phyloP scores from a whole-genome alignment of 1,140 invertebrate species.

The Linepithema humile region DNA sequence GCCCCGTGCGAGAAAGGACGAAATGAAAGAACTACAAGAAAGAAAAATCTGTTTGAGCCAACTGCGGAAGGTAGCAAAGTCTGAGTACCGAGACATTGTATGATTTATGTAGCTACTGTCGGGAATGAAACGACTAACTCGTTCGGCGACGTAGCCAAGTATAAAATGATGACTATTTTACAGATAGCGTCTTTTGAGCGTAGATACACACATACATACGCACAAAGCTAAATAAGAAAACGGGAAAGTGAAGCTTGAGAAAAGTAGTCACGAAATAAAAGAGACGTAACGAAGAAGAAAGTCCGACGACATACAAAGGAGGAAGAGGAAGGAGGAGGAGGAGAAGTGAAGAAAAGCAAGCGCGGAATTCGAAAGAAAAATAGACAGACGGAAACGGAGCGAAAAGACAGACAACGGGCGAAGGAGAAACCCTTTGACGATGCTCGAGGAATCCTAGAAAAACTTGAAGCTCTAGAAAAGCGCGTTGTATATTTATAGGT shows the following conservation, averaged over 20 bases:
- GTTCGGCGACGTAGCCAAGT: constrained; percentile 22
- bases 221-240: constrained; percentile 24
- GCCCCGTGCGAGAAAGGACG: background rate
- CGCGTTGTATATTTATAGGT: constrained; percentile 4
- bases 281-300: constrained; percentile 39
- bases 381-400: constrained; percentile 31
- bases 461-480: constrained; percentile 12
- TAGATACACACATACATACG: background rate
- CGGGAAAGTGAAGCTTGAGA: constrained; percentile 1
- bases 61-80: constrained; percentile 7
- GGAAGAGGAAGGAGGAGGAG: background rate
- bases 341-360: constrained; percentile 41
- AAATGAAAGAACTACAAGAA: background rate
- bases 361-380: constrained; percentile 44
- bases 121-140: constrained; percentile 21
- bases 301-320: background rate
- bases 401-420: constrained; percentile 15
- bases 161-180: constrained; percentile 42
- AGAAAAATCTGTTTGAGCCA: constrained; percentile 26
- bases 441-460: constrained; percentile 26
- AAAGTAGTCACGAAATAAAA: constrained; percentile 6
- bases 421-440: constrained; percentile 29
- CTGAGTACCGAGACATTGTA: background rate
- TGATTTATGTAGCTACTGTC: constrained; percentile 28
- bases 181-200: constrained; percentile 22